Conservation (phyloP, 2,888 invertebrate species). For the Cacoxenus indagator region DNA sequence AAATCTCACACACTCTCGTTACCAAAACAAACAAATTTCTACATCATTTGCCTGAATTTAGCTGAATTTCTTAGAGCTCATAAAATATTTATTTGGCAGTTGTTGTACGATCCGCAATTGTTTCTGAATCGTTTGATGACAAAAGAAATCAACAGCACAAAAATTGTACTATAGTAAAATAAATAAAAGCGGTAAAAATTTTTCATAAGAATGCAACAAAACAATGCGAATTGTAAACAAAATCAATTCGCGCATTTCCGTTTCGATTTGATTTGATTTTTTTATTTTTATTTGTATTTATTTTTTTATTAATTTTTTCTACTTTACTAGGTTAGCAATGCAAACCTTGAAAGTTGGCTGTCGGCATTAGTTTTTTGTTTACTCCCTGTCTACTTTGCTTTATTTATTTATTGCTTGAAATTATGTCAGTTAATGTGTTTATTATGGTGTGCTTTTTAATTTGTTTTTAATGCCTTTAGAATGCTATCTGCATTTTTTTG, state of each 20-base stretch:
- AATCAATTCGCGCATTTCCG: constrained; percentile 34
- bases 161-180: not conserved
- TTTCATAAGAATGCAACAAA: not conserved
- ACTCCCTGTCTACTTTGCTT: constrained; percentile 11
- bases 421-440: constrained; percentile 5
- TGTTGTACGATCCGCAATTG: no score
- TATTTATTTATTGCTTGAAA: constrained; percentile 5
- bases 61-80: no score
- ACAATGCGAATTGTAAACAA: constrained; percentile 2
- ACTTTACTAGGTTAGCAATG: constrained; percentile 55
- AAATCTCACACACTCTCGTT: no score
- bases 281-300: constrained; percentile 45
- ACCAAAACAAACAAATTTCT: no score
- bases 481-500: not conserved
- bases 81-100: no score
- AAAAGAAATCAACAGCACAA: not conserved
- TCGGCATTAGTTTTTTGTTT: constrained; percentile 32
- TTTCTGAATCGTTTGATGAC: no score
- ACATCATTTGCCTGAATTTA: no score
- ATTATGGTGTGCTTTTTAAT: not conserved
- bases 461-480: not conserved
- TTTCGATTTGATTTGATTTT: constrained; percentile 36
- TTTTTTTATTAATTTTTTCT: constrained; percentile 33
- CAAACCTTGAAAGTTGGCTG: constrained; percentile 48
- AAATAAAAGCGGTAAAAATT: not conserved